Conservation (phyloP, 2,797 vertebrate genomes). For the Pterois miles region DNA sequence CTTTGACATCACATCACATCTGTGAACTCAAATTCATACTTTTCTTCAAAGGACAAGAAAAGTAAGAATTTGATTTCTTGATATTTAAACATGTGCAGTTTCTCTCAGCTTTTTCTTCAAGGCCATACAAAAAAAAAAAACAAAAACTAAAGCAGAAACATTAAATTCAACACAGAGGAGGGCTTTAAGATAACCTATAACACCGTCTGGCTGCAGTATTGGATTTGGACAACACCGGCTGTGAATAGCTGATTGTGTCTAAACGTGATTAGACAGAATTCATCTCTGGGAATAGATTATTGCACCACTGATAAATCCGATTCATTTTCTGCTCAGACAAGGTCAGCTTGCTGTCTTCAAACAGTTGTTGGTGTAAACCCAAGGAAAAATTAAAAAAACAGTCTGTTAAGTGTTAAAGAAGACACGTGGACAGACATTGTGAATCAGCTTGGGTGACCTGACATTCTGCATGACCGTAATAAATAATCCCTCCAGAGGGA, state of each 20-base stretch:
- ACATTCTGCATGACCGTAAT: not conserved
- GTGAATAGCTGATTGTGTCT: conserved; percentile 26
- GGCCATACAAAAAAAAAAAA: not conserved
- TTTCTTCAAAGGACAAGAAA: conserved; percentile 22
- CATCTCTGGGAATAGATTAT: conserved; percentile 22
- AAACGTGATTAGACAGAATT: conserved; percentile 32
- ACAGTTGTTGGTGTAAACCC: not conserved
- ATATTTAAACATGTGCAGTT: conserved; percentile 8
- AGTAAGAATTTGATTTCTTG: not conserved
- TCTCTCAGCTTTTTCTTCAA: not conserved
- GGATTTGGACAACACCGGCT: conserved; percentile 23
- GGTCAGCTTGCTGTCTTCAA: not conserved
- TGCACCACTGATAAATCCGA: conserved; percentile 20
- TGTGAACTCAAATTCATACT: conserved; percentile 2
- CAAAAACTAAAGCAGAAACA: not conserved
- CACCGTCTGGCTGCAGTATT: conserved; percentile 14
- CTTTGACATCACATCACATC: not conserved
- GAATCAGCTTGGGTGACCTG: not conserved
- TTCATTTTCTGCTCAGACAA: conserved; percentile 13
- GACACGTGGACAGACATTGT: not conserved
- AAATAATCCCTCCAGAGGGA: not conserved
- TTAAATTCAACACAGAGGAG: conserved; percentile 2
- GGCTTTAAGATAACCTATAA: conserved; percentile 21
- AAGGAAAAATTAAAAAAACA: not conserved
- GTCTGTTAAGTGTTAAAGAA: not conserved